Conservation (phyloP, 2,113 vertebrate species). For the Sorex fumeus region DNA sequence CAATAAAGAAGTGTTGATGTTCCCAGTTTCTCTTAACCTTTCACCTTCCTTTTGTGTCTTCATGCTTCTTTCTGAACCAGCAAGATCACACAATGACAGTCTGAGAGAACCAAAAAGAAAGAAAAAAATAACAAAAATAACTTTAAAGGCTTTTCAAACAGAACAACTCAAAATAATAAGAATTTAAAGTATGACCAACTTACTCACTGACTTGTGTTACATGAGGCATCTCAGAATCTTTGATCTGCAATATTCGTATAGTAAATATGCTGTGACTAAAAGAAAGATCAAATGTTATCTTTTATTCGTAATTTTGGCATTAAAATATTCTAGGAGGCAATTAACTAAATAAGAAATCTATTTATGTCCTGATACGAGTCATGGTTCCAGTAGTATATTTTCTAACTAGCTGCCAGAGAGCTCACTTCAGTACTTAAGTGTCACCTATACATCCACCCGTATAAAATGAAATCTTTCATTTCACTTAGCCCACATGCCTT, state of each 20-base stretch:
- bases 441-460: no score
- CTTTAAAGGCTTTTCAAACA: constrained; percentile 30
- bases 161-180: constrained; percentile 41
- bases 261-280: constrained; percentile 97
- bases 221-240: constrained; percentile 87
- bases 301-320: constrained; percentile 38
- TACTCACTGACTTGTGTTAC: constrained; percentile 95
- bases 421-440: no score
- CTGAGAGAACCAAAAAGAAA: constrained; percentile 84
- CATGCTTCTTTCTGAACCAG: constrained; percentile 95
- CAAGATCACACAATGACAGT: constrained; percentile 96
- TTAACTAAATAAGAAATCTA: neutral
- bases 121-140: neutral
- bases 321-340: constrained; percentile 2
- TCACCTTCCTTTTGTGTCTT: constrained; percentile 96
- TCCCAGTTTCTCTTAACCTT: constrained; percentile 97
- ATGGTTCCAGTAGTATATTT: neutral
- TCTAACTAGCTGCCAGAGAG: neutral
- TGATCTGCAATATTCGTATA: constrained; percentile 93
- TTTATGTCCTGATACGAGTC: neutral
- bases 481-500: neutral
- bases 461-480: no score
- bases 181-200: constrained; percentile 85
- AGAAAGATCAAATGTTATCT: constrained; percentile 63
- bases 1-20: constrained; percentile 96